Conservation (phyloP, 1,140 invertebrate species). For the Pogonus chalceus region DNA sequence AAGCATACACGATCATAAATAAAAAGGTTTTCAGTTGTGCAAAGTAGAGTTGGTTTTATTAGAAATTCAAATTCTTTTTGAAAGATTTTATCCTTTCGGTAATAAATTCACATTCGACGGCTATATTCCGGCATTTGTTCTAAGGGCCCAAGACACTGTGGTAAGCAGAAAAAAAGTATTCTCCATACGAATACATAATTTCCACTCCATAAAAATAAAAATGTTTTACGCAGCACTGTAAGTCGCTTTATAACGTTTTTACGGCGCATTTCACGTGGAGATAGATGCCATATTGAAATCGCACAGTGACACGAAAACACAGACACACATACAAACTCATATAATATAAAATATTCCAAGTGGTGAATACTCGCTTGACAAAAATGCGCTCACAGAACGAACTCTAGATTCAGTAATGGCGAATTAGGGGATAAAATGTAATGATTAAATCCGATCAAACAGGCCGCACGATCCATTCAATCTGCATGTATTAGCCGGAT, state of each 20-base stretch:
- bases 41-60: no score
- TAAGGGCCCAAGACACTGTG: neutral
- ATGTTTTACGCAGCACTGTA: neutral
- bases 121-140: neutral
- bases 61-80: no score
- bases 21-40: no score
- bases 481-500: neutral
- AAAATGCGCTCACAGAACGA: neutral
- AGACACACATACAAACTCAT: neutral
- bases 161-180: neutral
- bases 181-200: neutral
- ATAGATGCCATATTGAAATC: neutral
- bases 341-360: neutral
- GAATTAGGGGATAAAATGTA: neutral
- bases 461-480: neutral
- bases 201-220: neutral
- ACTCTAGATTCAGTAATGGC: neutral
- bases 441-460: neutral
- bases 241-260: neutral
- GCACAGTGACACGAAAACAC: neutral
- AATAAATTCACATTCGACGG: neutral
- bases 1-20: no score
- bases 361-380: neutral
- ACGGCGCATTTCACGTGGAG: neutral
- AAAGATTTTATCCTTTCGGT: neutral